Evolutionary conservation across 2,888 invertebrate genomes (phyloP).

Genomic region (Sympetrum striolatum): DNA sequence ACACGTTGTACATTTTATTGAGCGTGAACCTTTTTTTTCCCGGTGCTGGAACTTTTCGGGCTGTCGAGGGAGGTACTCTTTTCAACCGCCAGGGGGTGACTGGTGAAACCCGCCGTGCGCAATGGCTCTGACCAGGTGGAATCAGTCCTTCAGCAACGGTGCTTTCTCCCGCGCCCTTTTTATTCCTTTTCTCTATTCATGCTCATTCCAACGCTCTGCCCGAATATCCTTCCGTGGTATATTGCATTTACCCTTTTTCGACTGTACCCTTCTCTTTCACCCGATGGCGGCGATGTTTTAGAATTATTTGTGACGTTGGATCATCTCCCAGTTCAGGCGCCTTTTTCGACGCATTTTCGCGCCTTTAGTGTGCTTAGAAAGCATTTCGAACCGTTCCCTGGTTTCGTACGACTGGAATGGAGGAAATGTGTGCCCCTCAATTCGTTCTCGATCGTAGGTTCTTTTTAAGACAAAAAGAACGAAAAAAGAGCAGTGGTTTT

Average conservation of each 20-base stretch:
- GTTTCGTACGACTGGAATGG: no score
- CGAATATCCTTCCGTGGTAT: neutral
- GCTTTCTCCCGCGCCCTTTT: neutral
- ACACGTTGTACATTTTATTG: neutral
- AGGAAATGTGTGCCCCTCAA: no score
- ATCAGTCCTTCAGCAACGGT: neutral
- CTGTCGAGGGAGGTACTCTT: neutral
- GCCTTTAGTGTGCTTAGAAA: neutral
- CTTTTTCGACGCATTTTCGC: neutral
- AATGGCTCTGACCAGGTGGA: neutral
- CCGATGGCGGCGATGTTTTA: neutral
- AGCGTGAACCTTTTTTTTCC: neutral
- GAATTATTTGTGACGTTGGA: neutral
- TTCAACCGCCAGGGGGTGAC: neutral
- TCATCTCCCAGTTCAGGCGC: neutral
- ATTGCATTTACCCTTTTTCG: neutral
- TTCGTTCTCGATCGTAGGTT: no score
- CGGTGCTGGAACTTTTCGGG: neutral
- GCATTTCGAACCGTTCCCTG: no score
- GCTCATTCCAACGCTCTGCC: neutral
- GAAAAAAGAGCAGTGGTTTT: no score
- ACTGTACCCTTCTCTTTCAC: neutral
- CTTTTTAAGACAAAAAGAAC: no score
- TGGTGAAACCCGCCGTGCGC: neutral
- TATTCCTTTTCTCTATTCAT: slow-evolving; percentile 13